Evolutionary conservation across 2,113 vertebrate species (phyloP).

Genomic region (Carassius auratus): DNA sequence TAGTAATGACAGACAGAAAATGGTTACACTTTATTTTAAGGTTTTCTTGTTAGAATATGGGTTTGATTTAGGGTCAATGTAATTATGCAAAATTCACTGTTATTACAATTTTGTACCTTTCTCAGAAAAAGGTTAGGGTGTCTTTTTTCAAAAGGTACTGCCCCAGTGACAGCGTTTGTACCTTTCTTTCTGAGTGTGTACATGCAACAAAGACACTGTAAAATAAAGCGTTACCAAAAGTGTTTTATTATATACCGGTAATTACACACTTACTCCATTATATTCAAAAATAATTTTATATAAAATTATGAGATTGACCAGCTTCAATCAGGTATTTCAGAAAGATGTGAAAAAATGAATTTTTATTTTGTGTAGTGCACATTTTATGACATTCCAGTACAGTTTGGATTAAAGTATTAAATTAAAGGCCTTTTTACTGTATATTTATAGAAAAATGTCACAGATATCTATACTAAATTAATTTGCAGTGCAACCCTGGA

Average conservation of each 20-base stretch:
- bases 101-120: too few relatives aligned
- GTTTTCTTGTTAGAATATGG: not conserved
- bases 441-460: not conserved
- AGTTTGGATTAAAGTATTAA: not conserved
- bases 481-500: too few relatives aligned
- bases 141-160: not conserved
- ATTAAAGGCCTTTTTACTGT: not conserved
- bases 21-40: not conserved
- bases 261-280: not conserved
- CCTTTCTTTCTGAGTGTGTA: not conserved
- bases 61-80: not conserved
- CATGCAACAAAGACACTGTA: not conserved
- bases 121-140: too few relatives aligned
- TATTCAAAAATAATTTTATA: not conserved
- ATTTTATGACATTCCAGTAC: not conserved
- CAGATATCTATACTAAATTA: not conserved
- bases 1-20: not conserved
- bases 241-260: not conserved
- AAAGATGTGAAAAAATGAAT: not conserved
- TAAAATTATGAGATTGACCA: not conserved
- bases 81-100: not conserved
- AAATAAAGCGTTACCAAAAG: not conserved
- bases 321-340: not conserved
- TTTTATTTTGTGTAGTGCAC: not conserved
- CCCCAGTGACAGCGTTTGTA: not conserved